Evolutionary conservation across 2,113 vertebrate genomes (phyloP).

Genomic region (Corythoichthys haematopterus): DNA sequence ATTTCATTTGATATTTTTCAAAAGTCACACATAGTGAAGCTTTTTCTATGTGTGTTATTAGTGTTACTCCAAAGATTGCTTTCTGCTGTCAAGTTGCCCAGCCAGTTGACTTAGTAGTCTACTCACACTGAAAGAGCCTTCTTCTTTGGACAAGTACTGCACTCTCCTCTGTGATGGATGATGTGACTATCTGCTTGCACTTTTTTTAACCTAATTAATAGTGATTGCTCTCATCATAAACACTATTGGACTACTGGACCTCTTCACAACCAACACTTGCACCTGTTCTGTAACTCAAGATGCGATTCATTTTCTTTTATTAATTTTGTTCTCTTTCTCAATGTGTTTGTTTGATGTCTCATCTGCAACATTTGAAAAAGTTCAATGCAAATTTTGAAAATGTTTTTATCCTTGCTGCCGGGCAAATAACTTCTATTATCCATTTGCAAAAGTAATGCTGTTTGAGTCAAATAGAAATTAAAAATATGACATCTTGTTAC

Average conservation of each 20-base stretch:
- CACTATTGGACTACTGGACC: constrained; percentile 59
- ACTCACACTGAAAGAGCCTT: constrained; percentile 53
- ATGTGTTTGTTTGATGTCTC: no score
- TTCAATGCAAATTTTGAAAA: no score
- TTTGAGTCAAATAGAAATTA: no score
- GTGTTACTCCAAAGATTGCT: constrained; percentile 25
- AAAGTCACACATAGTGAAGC: not conserved
- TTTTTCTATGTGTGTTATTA: constrained; percentile 1
- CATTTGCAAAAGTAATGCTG: no score
- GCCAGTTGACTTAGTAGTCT: constrained; percentile 56
- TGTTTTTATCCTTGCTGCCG: no score
- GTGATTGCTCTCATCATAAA: constrained; percentile 61
- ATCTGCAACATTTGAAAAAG: no score
- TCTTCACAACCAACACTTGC: constrained; percentile 68
- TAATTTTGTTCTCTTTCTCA: no score
- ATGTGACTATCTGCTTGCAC: constrained; percentile 64
- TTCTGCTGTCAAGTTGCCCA: constrained; percentile 40
- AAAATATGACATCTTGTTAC: no score
- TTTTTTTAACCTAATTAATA: constrained; percentile 73
- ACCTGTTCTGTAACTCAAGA: constrained; percentile 44
- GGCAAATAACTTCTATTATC: no score
- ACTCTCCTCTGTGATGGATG: constrained; percentile 70
- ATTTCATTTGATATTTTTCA: not conserved
- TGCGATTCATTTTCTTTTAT: no score
- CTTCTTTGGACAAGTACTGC: constrained; percentile 66